Conservation (phyloP, 2,113 vertebrate species). For the Triplophysa rosa region DNA sequence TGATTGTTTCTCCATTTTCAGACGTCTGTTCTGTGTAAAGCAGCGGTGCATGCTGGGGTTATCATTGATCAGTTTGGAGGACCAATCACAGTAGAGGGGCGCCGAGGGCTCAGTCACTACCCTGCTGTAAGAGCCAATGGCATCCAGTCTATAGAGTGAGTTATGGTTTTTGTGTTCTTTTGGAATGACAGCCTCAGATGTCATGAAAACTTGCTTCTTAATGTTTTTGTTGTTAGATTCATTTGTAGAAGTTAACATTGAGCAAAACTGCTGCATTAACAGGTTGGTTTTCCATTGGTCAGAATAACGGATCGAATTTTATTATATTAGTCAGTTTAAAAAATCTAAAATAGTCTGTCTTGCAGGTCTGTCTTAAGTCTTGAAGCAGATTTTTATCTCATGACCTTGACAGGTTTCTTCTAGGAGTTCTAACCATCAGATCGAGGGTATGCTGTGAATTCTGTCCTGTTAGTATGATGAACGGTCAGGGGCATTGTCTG, state of each 20-base stretch:
- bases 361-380: background rate
- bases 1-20: conserved; percentile 51
- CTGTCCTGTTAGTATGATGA: background rate
- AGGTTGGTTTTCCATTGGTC: background rate
- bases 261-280: too few species aligned
- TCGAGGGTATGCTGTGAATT: background rate
- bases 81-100: conserved; percentile 75
- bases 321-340: background rate
- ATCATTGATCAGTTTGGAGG: conserved; percentile 81
- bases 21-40: conserved; percentile 86
- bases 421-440: background rate
- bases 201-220: background rate
- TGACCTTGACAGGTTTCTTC: conserved; percentile 15
- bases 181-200: background rate
- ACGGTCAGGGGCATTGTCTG: background rate
- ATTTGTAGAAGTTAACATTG: too few species aligned
- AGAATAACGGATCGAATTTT: background rate
- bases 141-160: conserved; percentile 80
- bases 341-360: background rate
- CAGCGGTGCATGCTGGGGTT: conserved; percentile 82
- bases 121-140: conserved; percentile 77
- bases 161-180: conserved; percentile 46
- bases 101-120: conserved; percentile 78
- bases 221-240: too few species aligned
- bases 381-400: background rate